Percentiles rank a stretch among this genome's conserved stretches.
These are phyloP conservation scores for Dendrocincla tyrannina DNA, from an alignment of 2,797 vertebrate species.

Conservation along the genomic window DNA sequence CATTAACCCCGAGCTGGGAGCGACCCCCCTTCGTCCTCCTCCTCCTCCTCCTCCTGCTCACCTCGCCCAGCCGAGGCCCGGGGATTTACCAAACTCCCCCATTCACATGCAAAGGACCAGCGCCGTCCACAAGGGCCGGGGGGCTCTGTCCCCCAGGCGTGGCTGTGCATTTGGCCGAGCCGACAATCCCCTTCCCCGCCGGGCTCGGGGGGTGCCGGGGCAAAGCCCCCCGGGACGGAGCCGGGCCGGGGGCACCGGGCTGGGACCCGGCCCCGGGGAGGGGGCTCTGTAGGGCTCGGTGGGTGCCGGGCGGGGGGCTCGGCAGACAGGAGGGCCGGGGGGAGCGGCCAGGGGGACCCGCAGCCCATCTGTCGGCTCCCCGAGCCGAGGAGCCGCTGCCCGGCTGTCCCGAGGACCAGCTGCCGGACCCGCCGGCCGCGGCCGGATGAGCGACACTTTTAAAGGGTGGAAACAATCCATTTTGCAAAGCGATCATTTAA, in stretches of 20 bases:
- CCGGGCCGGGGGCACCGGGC: not conserved
- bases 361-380: slow-evolving; percentile 90
- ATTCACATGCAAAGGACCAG: slow-evolving; percentile 92
- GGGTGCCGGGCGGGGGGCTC: not conserved
- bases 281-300: not conserved
- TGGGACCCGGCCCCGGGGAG: not conserved
- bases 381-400: slow-evolving; percentile 76
- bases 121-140: slow-evolving; percentile 77
- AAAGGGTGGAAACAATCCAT: slow-evolving; percentile 84
- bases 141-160: slow-evolving; percentile 82
- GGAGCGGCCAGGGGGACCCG: slow-evolving; percentile 63
- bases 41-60: not conserved
- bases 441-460: slow-evolving; percentile 81
- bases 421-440: slow-evolving; percentile 82
- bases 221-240: not conserved
- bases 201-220: not conserved
- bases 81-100: slow-evolving; percentile 86
- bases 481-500: slow-evolving; percentile 89
- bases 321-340: not conserved
- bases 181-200: not conserved
- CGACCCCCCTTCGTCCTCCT: slow-evolving; percentile 65
- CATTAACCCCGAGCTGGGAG: slow-evolving; percentile 96
- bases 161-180: slow-evolving; percentile 82
- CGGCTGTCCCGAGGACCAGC: slow-evolving; percentile 89
- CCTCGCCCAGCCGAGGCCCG: slow-evolving; percentile 74